Evolutionary conservation across 2,888 invertebrate species (phyloP), one percentile per base, ranked within the genome.

Genomic region (Petrolisthes manimaculis): DNA sequence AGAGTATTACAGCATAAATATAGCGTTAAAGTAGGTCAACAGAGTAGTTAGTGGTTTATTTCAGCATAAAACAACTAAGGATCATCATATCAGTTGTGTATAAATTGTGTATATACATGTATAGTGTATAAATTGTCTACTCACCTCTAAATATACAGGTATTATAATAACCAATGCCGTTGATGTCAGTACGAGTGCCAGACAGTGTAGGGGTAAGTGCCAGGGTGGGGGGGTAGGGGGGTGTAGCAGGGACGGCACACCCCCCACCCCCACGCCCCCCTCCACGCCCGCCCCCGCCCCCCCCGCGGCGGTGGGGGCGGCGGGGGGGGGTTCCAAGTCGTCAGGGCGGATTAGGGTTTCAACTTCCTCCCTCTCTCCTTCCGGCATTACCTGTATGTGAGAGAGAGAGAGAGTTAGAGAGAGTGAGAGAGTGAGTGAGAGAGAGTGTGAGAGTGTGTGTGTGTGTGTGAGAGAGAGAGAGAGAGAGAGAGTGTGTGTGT

Each of bases 271-370:
- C 54, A 9, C 37, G 18, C 9, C 75, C 56, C 75, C 83, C 53
- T 56, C 80, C 55, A 3, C n/a, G 18, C 4, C 82, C 82, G 3
- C 69, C 14, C 77, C 79, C 53, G 6, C 79, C 67, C 12, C 67
- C 12, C 74, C 74, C 12, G 37, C 71, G 21, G 75, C 79, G 6
- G 6, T 55, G 0, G 69, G 14, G 14, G 74, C 88, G 18, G 80
- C 88, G 12, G 51, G 77, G 24, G 85, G 80, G 18, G 61, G 75
- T 67, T 88, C 81, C 21, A 88, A 77, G 12, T 88, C 88, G n/a
- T 88, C 88, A 5, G 88, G 75, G n/a, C 88, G 88, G 5, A 88
- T 88, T 0, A 88, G 88, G 12, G 88, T 88, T 69, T 88, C 84
- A 53, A 81, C 81, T n/a, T 88, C 88, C 3, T 88, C 88, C 5